These are phyloP conservation scores for Yponomeuta malinellus DNA, from an alignment of 2,888 invertebrate genomes.

Conservation along the genomic window DNA sequence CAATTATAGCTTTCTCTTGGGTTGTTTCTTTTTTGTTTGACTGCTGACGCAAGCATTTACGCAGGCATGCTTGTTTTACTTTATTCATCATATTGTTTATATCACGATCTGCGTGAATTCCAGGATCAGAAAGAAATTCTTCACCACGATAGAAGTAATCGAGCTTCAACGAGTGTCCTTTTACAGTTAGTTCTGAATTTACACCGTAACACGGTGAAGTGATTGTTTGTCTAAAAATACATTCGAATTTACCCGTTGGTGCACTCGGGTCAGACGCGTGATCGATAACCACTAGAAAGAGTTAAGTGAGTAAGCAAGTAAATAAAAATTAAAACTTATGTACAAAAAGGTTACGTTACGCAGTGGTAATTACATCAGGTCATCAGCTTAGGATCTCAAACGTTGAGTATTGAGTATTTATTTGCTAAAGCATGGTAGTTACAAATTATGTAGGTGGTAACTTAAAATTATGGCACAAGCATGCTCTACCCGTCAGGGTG, in stretches of 20 bases:
- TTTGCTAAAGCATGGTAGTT: too few species aligned
- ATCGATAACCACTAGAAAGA: conserved; percentile 72
- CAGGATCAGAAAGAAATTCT: neutral
- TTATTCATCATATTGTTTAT: neutral
- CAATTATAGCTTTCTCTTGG: neutral
- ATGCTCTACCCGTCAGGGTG: too few species aligned
- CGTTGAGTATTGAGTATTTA: too few species aligned
- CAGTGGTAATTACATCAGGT: too few species aligned
- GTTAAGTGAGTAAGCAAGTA: neutral
- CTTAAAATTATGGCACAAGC: too few species aligned
- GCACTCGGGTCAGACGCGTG: conserved; percentile 48
- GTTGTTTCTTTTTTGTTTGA: neutral
- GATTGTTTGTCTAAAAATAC: conserved; percentile 62
- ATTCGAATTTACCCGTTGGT: conserved; percentile 77
- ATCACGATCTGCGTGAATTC: neutral
- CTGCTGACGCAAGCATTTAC: neutral
- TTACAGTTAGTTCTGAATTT: conserved; percentile 41
- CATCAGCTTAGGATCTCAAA: too few species aligned
- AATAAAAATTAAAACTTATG: too few species aligned
- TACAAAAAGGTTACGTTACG: too few species aligned
- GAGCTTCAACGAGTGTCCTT: conserved; percentile 41
- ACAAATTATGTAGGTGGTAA: too few species aligned
- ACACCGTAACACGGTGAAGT: conserved; percentile 41
- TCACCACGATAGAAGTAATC: conserved; percentile 40
- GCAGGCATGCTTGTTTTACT: neutral